These are phyloP conservation scores for Leptobrachium leishanense DNA, from an alignment of 2,113 vertebrate species.

Conservation along the genomic window DNA sequence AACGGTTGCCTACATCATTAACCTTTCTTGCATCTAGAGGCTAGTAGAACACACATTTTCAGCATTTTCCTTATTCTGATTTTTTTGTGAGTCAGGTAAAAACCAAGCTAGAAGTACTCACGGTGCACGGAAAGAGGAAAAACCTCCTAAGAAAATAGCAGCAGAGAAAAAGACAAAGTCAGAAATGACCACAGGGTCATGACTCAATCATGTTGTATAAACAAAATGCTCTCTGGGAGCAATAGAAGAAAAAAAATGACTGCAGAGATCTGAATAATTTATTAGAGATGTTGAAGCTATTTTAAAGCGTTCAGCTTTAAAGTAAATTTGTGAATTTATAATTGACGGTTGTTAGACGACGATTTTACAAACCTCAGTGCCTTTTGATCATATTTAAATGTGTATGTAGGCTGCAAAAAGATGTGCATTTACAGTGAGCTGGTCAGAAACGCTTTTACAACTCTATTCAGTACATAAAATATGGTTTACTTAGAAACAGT, in stretches of 20 bases:
- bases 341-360: constrained; percentile 1
- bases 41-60: no score
- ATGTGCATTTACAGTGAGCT: not conserved
- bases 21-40: no score
- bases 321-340: constrained; percentile 38
- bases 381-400: constrained; percentile 2
- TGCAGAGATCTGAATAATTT: constrained; percentile 46
- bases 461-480: no score
- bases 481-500: no score
- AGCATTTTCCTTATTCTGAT: not conserved
- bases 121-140: constrained; percentile 3
- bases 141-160: constrained; percentile 20
- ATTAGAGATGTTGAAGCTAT: constrained; percentile 42
- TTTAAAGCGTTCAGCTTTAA: constrained; percentile 33
- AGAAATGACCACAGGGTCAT: constrained; percentile 43
- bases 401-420: not conserved
- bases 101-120: no score
- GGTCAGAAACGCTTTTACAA: not conserved
- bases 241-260: constrained; percentile 44
- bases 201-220: constrained; percentile 46
- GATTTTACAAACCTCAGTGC: constrained; percentile 18
- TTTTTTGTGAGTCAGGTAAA: not conserved
- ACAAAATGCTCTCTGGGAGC: constrained; percentile 41
- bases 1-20: no score
- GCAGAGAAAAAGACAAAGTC: constrained; percentile 40